Conservation (phyloP, 2,888 invertebrate species). For the Drosophila trichaetosa region DNA sequence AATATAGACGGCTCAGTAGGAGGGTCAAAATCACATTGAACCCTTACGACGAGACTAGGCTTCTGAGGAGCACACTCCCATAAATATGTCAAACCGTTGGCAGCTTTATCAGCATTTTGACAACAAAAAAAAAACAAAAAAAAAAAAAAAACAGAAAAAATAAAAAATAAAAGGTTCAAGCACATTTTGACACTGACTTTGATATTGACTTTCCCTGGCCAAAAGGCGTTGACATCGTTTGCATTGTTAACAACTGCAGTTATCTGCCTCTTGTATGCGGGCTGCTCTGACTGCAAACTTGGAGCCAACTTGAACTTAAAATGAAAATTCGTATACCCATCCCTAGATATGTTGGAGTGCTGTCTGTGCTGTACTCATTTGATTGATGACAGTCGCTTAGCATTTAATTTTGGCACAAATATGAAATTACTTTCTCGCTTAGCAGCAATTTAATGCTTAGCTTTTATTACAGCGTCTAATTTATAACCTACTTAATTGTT, state of each 20-base stretch:
- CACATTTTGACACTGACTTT: constrained; percentile 1
- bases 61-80: constrained; percentile 30
- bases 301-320: not conserved
- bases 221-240: not conserved
- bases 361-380: not conserved
- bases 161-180: not conserved
- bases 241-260: constrained; percentile 4
- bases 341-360: not conserved
- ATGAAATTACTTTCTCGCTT: not conserved
- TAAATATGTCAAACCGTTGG: constrained; percentile 10
- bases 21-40: constrained; percentile 38
- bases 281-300: constrained; percentile 6
- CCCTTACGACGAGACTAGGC: constrained; percentile 51
- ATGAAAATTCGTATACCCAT: not conserved
- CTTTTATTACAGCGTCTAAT: not conserved
- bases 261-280: not conserved
- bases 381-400: not conserved
- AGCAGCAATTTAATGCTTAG: not conserved
- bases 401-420: constrained; percentile 3
- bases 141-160: not conserved
- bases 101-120: constrained; percentile 29
- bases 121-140: constrained; percentile 1
- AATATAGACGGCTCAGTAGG: constrained; percentile 33
- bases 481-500: not conserved
- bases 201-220: not conserved